A percentile compares a stretch with the other conserved stretches of the same genome.
These are phyloP conservation scores for Melikaiella ostensackeni DNA, from an alignment of 2,888 invertebrate species.

Conservation along the genomic window DNA sequence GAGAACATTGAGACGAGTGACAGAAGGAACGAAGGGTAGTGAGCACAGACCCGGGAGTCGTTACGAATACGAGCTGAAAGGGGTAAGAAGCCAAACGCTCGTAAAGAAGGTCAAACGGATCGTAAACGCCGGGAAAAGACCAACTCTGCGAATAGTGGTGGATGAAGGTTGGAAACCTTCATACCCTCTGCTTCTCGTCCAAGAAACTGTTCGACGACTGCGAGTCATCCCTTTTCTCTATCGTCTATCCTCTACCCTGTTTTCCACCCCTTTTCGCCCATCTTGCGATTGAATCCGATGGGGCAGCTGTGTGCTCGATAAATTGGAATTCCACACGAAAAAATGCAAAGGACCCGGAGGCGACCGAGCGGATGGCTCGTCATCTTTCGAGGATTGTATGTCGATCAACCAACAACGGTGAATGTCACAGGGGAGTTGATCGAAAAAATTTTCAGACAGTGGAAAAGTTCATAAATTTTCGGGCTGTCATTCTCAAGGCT, in stretches of 20 bases:
- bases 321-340: constrained; percentile 37
- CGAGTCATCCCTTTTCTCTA: constrained; percentile 37
- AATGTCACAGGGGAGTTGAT: constrained; percentile 18
- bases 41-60: constrained; percentile 62
- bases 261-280: constrained; percentile 6
- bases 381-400: constrained; percentile 32
- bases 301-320: constrained; percentile 38
- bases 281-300: constrained; percentile 34
- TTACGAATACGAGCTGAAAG: constrained; percentile 67
- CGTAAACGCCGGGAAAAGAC: constrained; percentile 68
- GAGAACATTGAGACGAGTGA: constrained; percentile 38
- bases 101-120: constrained; percentile 71
- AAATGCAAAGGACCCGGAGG: constrained; percentile 29
- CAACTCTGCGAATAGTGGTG: constrained; percentile 56
- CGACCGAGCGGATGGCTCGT: constrained; percentile 33
- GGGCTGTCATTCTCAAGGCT: constrained; percentile 17
- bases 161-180: constrained; percentile 60
- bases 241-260: neutral
- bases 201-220: constrained; percentile 31
- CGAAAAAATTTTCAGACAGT: constrained; percentile 30
- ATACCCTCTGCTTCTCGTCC: constrained; percentile 9
- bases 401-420: constrained; percentile 29
- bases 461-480: constrained; percentile 34
- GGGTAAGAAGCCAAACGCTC: constrained; percentile 69
- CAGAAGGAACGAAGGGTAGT: constrained; percentile 42